Percentiles rank a stretch among this genome's conserved stretches.
Conservation (phyloP, 2,113 vertebrate genomes). For the Xiphophorus maculatus region DNA sequence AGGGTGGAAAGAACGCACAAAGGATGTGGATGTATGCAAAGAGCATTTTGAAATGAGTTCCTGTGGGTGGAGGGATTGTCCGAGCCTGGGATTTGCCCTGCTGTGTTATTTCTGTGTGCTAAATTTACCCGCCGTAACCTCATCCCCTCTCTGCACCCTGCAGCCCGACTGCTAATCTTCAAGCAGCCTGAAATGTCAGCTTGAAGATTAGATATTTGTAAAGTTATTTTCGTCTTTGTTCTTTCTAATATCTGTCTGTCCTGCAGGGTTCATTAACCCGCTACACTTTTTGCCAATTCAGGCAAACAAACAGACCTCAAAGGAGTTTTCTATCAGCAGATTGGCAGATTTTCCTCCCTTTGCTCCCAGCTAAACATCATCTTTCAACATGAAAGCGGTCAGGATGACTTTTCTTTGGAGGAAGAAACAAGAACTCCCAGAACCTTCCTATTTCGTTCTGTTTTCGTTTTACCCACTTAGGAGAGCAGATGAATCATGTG, state of each 20-base stretch:
- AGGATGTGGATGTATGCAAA: conserved; percentile 3
- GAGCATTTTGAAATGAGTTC: conserved; percentile 9
- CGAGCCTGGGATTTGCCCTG: conserved; percentile 27
- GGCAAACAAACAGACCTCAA: conserved; percentile 12
- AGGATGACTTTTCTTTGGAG: neutral
- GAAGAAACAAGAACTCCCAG: neutral
- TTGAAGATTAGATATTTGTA: conserved; percentile 12
- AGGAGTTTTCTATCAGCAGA: neutral
- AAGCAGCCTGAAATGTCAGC: neutral
- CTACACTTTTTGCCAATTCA: conserved; percentile 6
- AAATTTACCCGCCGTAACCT: conserved; percentile 71
- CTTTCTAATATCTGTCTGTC: neutral
- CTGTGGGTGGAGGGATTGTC: conserved; percentile 8
- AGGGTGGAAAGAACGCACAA: neutral
- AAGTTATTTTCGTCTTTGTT: neutral
- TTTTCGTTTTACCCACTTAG: neutral
- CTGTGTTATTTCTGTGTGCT: conserved; percentile 44
- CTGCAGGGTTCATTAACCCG: conserved; percentile 24
- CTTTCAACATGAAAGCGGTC: neutral
- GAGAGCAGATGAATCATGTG: conserved; percentile 21
- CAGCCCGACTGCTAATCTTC: neutral
- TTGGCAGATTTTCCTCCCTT: neutral
- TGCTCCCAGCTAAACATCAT: neutral
- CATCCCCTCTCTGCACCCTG: conserved; percentile 35
- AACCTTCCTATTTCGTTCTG: conserved; percentile 1